phyloP scores from a whole-genome alignment of 2,797 vertebrate genomes.

The Australoheros facetus region DNA sequence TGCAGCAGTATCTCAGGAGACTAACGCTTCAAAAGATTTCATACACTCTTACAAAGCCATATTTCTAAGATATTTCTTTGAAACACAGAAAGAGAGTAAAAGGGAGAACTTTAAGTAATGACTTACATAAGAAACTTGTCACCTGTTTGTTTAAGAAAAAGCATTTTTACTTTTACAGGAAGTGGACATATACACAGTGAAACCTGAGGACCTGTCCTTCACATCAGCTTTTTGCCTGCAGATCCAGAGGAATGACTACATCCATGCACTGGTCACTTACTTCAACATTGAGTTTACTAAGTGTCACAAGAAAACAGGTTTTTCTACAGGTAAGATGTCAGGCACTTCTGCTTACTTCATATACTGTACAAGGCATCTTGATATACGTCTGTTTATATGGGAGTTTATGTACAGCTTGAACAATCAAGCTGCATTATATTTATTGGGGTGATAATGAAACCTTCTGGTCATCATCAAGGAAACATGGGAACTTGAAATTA shows the following conservation, averaged over 20 bases:
- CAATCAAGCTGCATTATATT: fast-evolving
- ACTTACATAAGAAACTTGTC: not conserved
- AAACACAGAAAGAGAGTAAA: not conserved
- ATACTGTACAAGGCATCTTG: not conserved
- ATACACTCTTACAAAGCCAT: not conserved
- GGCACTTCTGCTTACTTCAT: not conserved
- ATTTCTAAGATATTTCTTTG: not conserved
- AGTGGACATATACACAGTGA: slow-evolving; percentile 97
- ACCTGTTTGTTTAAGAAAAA: not conserved
- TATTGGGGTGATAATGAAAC: not conserved
- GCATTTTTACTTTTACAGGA: slow-evolving; percentile 79
- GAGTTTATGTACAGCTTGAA: not conserved
- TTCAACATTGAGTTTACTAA: slow-evolving; percentile 99
- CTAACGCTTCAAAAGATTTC: not conserved
- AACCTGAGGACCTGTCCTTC: slow-evolving; percentile 91
- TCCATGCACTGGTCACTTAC: slow-evolving; percentile 96
- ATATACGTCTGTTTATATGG: not conserved
- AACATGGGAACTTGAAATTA: not conserved
- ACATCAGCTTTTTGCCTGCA: slow-evolving; percentile 96
- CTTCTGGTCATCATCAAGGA: not conserved
- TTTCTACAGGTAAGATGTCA: slow-evolving; percentile 90
- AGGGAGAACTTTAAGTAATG: not conserved
- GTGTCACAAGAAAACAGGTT: slow-evolving; percentile 98
- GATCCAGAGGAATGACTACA: slow-evolving; percentile 95
- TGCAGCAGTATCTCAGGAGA: not conserved